Base-by-base conservation (phyloP, 2,797 vertebrate genomes). In the Poecilia picta region DNA sequence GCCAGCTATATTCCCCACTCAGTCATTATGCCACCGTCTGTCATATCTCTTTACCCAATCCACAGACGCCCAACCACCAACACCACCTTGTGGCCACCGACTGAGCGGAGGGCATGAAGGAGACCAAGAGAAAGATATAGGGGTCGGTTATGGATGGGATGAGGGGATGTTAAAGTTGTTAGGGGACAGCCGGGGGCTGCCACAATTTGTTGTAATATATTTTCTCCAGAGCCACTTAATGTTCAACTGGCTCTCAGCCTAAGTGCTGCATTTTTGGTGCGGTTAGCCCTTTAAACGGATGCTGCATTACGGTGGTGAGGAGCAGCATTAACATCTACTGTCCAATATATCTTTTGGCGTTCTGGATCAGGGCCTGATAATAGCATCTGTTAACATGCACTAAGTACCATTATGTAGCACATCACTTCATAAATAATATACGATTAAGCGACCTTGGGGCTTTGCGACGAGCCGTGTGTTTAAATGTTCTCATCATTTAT, bases 381-480 rank as follows among this genome's bases (percentile, higher is more conserved):
- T 98, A 98, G 98, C 97, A 96, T 97, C 98, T 99, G 98, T 99
- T 99, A 99, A 99, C 98, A 99, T 96, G 97, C 95, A 92, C 97
- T 99, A 99, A 99, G 97, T 97, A 99, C 97, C 97, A 97, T 98
- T 98, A 98, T 97, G 98, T 97, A 98, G 97, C 97, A 97, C 97
- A 99, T 98, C 97, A 98, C 97, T 99, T 99, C 97, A 99, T 99
- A 99, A 99, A 99, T 99, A 99, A 99, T 98, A 99, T 98, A 98
- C 97, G 97, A 98, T 99, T 98, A 99, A 97, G 95, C 93, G 97
- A 99, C 98, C 98, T 97, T 96, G 89, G 97, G 97, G 96, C 97
- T 95, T 95, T 93, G 94, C 95, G 96, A 97, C 97, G 96, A 97
- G 97, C 96, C 96, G 96, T 97, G 97, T 97, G 97, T 97, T 97